Conservation (phyloP, 2,113 vertebrate species). For the Clupea harengus region DNA sequence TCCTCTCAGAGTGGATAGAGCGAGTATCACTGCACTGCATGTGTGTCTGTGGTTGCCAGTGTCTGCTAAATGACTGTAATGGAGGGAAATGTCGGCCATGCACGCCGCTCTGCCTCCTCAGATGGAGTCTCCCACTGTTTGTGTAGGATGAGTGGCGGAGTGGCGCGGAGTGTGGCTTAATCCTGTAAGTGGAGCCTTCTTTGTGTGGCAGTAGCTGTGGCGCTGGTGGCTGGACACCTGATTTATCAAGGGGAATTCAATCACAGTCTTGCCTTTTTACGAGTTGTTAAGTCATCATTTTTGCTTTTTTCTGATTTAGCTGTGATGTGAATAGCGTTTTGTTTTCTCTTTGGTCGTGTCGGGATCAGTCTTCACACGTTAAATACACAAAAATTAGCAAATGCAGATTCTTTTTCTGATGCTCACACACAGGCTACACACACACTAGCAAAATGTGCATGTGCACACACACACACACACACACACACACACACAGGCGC, state of each 20-base stretch:
- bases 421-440: neutral
- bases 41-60: neutral
- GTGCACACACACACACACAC: neutral
- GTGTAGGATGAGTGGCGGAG: neutral
- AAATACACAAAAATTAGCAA: neutral
- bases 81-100: slow-evolving; percentile 5
- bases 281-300: neutral
- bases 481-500: neutral
- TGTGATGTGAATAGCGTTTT: neutral
- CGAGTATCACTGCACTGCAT: neutral
- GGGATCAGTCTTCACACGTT: neutral
- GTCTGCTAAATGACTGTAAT: neutral
- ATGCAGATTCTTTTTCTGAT: neutral
- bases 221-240: neutral
- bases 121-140: neutral
- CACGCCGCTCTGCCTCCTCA: neutral
- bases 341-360: neutral
- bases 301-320: neutral
- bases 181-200: neutral
- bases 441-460: neutral
- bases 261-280: neutral
- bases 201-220: neutral
- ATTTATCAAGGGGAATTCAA: no score
- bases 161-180: neutral
- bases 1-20: neutral